Evolutionary conservation across 2,113 vertebrate species (phyloP).

Genomic region (Microcebus jonahi): DNA sequence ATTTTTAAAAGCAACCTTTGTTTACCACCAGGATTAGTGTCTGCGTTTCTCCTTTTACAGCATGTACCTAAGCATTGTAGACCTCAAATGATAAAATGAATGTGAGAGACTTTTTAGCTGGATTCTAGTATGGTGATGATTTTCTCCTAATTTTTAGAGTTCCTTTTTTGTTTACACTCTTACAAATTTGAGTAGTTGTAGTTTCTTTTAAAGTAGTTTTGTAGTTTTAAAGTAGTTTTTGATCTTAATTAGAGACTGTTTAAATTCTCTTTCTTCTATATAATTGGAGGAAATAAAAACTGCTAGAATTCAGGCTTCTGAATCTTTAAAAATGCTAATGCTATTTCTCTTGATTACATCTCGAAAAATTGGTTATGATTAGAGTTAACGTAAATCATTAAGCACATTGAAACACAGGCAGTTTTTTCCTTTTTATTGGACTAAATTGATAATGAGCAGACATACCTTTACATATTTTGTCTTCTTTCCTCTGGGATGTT

Average conservation of each 20-base stretch:
- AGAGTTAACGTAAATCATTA: slow-evolving; percentile 23
- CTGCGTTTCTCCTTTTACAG: neutral
- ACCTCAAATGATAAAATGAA: neutral
- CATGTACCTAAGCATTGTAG: neutral
- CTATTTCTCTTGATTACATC: neutral
- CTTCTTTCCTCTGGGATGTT: slow-evolving; percentile 55
- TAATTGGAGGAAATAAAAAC: slow-evolving; percentile 19
- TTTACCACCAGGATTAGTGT: neutral
- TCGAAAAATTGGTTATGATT: neutral
- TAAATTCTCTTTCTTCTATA: neutral
- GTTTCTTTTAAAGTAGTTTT: slow-evolving; percentile 22
- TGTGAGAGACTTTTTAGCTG: neutral
- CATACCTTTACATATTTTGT: neutral
- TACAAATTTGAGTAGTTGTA: neutral
- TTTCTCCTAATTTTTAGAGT: slow-evolving; percentile 32
- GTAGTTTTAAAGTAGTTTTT: neutral
- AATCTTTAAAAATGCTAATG: slow-evolving; percentile 36
- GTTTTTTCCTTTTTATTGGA: slow-evolving; percentile 41
- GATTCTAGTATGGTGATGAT: neutral
- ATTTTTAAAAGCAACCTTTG: neutral
- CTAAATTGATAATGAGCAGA: slow-evolving; percentile 22
- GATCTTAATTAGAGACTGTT: neutral
- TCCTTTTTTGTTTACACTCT: neutral
- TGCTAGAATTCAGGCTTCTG: slow-evolving; percentile 15
- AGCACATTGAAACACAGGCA: neutral